Conservation (phyloP, 2,113 vertebrate species). For the Leptocoma aspasia region DNA sequence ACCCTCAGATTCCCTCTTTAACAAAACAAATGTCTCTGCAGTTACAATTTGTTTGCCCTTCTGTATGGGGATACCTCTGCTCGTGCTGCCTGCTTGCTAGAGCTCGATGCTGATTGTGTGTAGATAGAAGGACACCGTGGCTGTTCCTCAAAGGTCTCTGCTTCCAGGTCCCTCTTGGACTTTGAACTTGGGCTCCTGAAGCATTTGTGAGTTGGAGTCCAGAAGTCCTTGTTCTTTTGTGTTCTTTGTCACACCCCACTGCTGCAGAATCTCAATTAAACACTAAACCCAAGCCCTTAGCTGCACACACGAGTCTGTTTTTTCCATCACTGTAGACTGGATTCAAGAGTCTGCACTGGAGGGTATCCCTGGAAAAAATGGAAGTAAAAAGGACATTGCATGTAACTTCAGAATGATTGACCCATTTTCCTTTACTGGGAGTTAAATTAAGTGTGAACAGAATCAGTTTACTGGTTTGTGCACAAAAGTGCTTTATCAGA, state of each 20-base stretch:
- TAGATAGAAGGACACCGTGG: rapidly evolving
- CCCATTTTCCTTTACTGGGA: slow-evolving; percentile 44
- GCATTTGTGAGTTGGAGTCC: neutral
- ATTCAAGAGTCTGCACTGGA: neutral
- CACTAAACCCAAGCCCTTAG: neutral
- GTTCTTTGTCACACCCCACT: neutral
- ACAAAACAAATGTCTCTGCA: neutral
- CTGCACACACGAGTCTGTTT: neutral
- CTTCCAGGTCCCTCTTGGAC: neutral
- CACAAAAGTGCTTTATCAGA: slow-evolving; percentile 34
- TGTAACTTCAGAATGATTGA: slow-evolving; percentile 2
- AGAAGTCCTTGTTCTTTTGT: neutral
- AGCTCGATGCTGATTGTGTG: rapidly evolving
- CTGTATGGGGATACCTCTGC: neutral
- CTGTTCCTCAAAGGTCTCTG: neutral
- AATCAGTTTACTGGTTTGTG: neutral
- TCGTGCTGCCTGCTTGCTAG: neutral
- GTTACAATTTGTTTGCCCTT: neutral
- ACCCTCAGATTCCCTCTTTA: neutral
- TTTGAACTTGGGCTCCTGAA: neutral
- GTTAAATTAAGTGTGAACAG: slow-evolving; percentile 43
- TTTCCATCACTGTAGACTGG: neutral
- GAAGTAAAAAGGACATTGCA: neutral
- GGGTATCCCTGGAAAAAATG: neutral
- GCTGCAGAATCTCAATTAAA: neutral